These are phyloP conservation scores for Microchirus variegatus DNA, from an alignment of 2,797 vertebrate genomes.

Conservation along the genomic window DNA sequence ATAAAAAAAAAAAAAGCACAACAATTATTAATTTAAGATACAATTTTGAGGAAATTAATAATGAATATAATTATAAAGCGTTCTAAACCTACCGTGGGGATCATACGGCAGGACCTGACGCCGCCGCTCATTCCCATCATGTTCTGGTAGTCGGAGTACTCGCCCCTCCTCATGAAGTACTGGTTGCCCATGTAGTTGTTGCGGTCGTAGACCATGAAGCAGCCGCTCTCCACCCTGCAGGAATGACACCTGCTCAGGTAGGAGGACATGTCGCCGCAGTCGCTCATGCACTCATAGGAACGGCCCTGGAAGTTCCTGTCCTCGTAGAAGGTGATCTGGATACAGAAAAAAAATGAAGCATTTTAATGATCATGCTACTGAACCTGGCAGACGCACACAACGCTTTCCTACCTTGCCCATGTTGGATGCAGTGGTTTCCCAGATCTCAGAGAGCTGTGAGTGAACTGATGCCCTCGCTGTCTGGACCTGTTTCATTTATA, in stretches of 20 bases:
- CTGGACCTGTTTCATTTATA: constrained; percentile 75
- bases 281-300: constrained; percentile 75
- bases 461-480: constrained; percentile 58
- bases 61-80: too few species aligned
- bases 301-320: constrained; percentile 79
- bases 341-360: constrained; percentile 5
- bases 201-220: constrained; percentile 76
- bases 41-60: too few species aligned
- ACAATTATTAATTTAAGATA: too few species aligned
- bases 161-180: constrained; percentile 73
- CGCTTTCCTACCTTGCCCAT: constrained; percentile 72
- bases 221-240: constrained; percentile 76
- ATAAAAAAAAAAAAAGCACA: too few species aligned
- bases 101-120: constrained; percentile 73
- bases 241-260: constrained; percentile 73
- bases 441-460: constrained; percentile 51
- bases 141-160: constrained; percentile 70
- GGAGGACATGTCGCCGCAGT: constrained; percentile 76
- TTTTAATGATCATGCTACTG: neutral
- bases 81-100: constrained; percentile 61
- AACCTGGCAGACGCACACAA: neutral
- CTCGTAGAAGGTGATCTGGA: constrained; percentile 77
- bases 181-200: constrained; percentile 75
- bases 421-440: constrained; percentile 35
- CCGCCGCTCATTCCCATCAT: constrained; percentile 67